Evolutionary conservation across 1,140 invertebrate species (phyloP).

Genomic region (Mizuhopecten yessoensis): DNA sequence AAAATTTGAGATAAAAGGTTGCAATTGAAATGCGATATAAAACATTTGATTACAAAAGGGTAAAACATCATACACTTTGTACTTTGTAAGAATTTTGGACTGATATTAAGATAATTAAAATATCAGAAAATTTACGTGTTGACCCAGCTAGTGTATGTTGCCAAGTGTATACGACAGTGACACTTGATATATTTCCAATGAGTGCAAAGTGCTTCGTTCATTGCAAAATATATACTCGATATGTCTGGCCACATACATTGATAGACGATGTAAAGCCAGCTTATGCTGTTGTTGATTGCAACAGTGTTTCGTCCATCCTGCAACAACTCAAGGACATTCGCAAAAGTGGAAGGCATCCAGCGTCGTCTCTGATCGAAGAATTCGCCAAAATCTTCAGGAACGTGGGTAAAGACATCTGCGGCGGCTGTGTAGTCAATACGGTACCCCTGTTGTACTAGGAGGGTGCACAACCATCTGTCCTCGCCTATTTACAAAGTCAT

Average conservation of each 20-base stretch:
- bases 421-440: slow-evolving; percentile 97
- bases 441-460: slow-evolving; percentile 87
- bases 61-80: no score
- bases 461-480: slow-evolving; percentile 87
- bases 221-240: no score
- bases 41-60: no score
- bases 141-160: no score
- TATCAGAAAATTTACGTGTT: no score
- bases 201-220: no score
- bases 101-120: no score
- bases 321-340: slow-evolving; percentile 87
- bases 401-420: slow-evolving; percentile 97
- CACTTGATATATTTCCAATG: no score
- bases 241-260: slow-evolving; percentile 55
- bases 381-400: slow-evolving; percentile 88
- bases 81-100: no score
- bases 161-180: no score
- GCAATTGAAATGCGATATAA: no score
- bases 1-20: no score
- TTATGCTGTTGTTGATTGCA: slow-evolving; percentile 70
- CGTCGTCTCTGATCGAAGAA: slow-evolving; percentile 88
- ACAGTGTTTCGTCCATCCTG: slow-evolving; percentile 76
- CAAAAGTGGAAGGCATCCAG: slow-evolving; percentile 88
- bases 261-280: slow-evolving; percentile 74
- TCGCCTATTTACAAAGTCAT: slow-evolving; percentile 82